Percentiles rank a stretch among this genome's conserved stretches.
Evolutionary conservation across 2,888 invertebrate genomes (phyloP).

Genomic region (Sepiola atlantica): DNA sequence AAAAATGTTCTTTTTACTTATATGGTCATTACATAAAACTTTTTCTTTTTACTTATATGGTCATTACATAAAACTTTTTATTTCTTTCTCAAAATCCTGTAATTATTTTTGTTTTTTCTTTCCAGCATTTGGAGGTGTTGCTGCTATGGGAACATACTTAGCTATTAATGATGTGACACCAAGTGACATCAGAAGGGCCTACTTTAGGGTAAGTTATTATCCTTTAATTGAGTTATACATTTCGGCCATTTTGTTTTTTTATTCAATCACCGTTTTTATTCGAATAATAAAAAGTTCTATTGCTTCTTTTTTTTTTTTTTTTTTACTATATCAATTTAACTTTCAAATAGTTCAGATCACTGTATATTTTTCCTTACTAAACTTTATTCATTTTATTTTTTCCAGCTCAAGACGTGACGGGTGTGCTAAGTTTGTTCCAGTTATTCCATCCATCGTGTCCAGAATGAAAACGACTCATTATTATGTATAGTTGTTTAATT

Average conservation of each 20-base stretch:
- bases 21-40: no score
- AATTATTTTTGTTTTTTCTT: neutral
- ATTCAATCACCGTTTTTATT: no score
- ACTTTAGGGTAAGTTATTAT: conserved; percentile 33
- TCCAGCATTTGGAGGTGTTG: conserved; percentile 41
- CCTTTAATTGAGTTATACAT: neutral
- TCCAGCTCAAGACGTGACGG: conserved; percentile 42
- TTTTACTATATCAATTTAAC: no score
- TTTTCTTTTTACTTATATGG: no score
- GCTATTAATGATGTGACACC: conserved; percentile 24
- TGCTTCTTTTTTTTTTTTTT: no score
- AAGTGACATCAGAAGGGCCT: conserved; percentile 37
- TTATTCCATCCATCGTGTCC: conserved; percentile 40
- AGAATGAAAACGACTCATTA: conserved; percentile 21
- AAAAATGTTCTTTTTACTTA: no score
- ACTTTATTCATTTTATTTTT: neutral
- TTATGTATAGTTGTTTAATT: neutral
- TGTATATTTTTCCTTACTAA: neutral
- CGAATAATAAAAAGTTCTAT: no score
- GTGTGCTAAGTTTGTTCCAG: neutral
- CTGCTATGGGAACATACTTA: conserved; percentile 36
- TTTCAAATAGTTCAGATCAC: neutral
- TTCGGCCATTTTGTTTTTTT: neutral
- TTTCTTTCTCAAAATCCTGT: neutral
- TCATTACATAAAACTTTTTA: no score